Evolutionary conservation across 2,888 invertebrate species (phyloP).

Genomic region (Drosophila falleni): DNA sequence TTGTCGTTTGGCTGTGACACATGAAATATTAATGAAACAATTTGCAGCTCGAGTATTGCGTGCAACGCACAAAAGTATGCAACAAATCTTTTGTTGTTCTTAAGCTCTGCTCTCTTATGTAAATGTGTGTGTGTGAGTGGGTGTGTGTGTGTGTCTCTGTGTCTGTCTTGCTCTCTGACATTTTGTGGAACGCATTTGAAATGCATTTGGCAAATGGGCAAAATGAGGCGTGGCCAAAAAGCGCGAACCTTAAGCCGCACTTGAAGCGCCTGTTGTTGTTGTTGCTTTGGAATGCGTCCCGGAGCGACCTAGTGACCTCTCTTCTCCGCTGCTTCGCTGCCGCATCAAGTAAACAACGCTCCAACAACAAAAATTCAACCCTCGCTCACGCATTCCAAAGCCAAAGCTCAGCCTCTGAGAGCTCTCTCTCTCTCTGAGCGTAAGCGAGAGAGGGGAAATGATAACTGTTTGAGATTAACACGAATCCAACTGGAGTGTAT

Average conservation of each 20-base stretch:
- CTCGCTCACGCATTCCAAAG: conserved; percentile 43
- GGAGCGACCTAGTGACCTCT: conserved; percentile 86
- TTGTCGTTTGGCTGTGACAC: conserved; percentile 45
- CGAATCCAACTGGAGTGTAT: conserved; percentile 19
- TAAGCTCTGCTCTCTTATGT: conserved; percentile 10
- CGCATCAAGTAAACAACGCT: conserved; percentile 50
- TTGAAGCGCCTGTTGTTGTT: conserved; percentile 23
- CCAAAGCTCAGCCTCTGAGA: conserved; percentile 18
- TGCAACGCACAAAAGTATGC: conserved; percentile 53
- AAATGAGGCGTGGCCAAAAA: conserved; percentile 67
- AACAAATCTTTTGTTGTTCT: conserved; percentile 57
- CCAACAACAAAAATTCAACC: conserved; percentile 31
- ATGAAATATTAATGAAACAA: conserved; percentile 64
- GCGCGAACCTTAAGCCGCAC: conserved; percentile 47
- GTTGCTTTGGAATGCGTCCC: conserved; percentile 72
- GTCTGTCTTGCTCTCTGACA: conserved; percentile 31
- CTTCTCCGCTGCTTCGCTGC: conserved; percentile 38
- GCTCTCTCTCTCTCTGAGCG: no score
- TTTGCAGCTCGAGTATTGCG: conserved; percentile 52
- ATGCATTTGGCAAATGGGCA: conserved; percentile 62
- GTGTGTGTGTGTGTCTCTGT: conserved; percentile 11
- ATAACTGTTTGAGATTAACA: conserved; percentile 17
- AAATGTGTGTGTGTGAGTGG: background rate
- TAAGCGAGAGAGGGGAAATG: conserved; percentile 22
- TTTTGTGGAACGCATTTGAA: conserved; percentile 75